Base-by-base conservation (phyloP, 1,140 invertebrate genomes). In the Oscheius sp. region DNA sequence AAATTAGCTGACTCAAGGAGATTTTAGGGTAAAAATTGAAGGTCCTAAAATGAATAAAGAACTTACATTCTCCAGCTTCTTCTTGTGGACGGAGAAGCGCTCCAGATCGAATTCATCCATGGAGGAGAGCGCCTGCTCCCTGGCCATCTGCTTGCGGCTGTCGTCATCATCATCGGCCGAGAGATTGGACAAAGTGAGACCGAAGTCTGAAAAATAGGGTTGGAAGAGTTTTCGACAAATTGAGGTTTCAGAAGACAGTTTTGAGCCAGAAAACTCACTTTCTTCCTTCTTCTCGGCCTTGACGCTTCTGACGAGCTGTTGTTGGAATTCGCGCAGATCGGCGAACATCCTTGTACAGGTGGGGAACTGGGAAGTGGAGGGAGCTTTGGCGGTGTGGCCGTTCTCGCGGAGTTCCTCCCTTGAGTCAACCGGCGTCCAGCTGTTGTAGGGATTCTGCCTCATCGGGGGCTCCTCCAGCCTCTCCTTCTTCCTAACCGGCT, bases 61-160 rank as follows among this genome's bases (percentile, higher is more conserved):
- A 55, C 35, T 32, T 59, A 68, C 67, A 32, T 49, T 42, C 26
- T 68, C 67, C 13, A 68, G 34, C 26, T 68, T 18, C 32, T 49
- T 68, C 55, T 68, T 68, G 13, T 68, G n/a, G 4, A 68, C 42
- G 26, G 26, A n/a, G 45, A 68, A 68, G n/a, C 67, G 67, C 55
- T 58, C 55, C 67, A 68, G 36, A 29, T 68, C 31, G 1, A 58
- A 35, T 7, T 68, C 67, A n/a, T 42, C 34, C n/a, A 68, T 32
- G 1, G 23, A 38, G 15, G 52, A 13, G 1, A 68, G 36, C 15
- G 36, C 45, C 28, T 59, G 20, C 45, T 68, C 67, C 18, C 67
- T 13, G 3, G 26, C 35, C 28, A 26, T 0, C 3, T 32, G 34
- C 26, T 68, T 68, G n/a, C 26, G 0, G 34, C 35, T 55, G 1